Percentiles rank a stretch among this genome's conserved stretches.
phyloP scores from a whole-genome alignment of 2,113 vertebrate species.

The Gymnobelideus leadbeateri region DNA sequence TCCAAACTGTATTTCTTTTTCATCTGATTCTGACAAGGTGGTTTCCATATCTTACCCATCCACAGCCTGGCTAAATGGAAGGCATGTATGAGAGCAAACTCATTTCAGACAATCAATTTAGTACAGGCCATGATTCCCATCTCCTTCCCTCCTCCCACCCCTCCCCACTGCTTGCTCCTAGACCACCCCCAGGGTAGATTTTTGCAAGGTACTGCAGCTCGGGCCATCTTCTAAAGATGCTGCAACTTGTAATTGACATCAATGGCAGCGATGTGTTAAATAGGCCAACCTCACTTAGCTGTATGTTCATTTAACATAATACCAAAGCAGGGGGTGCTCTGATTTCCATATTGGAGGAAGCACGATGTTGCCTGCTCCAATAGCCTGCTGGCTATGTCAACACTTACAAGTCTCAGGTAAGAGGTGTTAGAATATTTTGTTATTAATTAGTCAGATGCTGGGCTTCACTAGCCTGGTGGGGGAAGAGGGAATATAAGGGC shows the following conservation, averaged over 20 bases:
- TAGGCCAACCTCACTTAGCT: slow-evolving; percentile 29
- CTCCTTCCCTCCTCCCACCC: background rate
- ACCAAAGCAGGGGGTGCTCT: slow-evolving; percentile 5
- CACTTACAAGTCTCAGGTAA: slow-evolving; percentile 1
- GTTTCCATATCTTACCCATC: slow-evolving; percentile 64
- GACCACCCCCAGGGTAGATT: background rate
- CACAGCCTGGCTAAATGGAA: slow-evolving; percentile 52
- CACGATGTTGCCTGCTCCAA: background rate
- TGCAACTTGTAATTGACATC: background rate
- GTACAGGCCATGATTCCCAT: background rate
- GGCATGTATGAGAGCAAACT: slow-evolving; percentile 62
- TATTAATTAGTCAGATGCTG: background rate
- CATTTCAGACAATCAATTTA: slow-evolving; percentile 37
- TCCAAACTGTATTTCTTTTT: slow-evolving; percentile 63
- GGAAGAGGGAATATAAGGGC: background rate
- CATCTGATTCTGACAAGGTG: slow-evolving; percentile 50
- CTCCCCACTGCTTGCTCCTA: background rate
- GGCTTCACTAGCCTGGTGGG: background rate
- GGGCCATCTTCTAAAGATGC: background rate
- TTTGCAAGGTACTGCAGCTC: background rate
- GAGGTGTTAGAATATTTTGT: background rate
- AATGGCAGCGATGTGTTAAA: slow-evolving; percentile 1
- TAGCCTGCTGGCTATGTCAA: background rate
- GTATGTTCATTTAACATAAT: background rate
- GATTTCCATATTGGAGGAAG: background rate